Evolutionary conservation across 2,113 vertebrate species (phyloP), one percentile per base, ranked within the genome.

Genomic region (Nothobranchius kuhntae): DNA sequence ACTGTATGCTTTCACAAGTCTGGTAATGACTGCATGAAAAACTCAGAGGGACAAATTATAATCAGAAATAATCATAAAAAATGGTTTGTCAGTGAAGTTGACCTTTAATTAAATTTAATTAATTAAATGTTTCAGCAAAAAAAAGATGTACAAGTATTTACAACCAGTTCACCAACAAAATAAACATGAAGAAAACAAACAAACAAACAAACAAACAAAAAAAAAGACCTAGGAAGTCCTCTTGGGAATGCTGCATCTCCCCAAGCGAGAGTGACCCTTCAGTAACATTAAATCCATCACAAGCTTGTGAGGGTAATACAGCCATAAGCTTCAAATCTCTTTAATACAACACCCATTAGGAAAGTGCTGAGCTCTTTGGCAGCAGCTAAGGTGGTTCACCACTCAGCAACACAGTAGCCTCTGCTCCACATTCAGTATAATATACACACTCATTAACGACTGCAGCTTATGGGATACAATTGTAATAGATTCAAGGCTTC

Each of bases 361-460:
- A 92, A 91, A 89, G 81, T 91, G 89, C 91, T 92, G 88, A 92
- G 88, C 85, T 87, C 83, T 90, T 82, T 80, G 82, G 51, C 24
- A 63, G n/a, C 77, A 55, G 82, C 74, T 89, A 82, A 89, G 85
- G 83, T 75, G 65, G 47, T 62, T 54, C 53, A 53, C 42, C 58
- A 59, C 58, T 83, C 64, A 81, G 73, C 77, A 80, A 53, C 68
- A 66, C 57, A 38, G 12, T 55, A 52, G 59, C 57, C 44, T 77
- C 60, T 68, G 68, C 72, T 73, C 51, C 66, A 69, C 44, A 56
- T 81, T 73, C 59, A 71, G 4, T 42, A 21, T 9, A 61, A n/a
- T 9, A 50, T 3, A 68, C 3, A 75, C 17, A 62, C 59, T 13
- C 3, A 50, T 65, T 58, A 21, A 15, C 21, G 15, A 51, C 7